These are phyloP conservation scores for Zelleria hepariella DNA, from an alignment of 2,888 invertebrate species.

Conservation along the genomic window DNA sequence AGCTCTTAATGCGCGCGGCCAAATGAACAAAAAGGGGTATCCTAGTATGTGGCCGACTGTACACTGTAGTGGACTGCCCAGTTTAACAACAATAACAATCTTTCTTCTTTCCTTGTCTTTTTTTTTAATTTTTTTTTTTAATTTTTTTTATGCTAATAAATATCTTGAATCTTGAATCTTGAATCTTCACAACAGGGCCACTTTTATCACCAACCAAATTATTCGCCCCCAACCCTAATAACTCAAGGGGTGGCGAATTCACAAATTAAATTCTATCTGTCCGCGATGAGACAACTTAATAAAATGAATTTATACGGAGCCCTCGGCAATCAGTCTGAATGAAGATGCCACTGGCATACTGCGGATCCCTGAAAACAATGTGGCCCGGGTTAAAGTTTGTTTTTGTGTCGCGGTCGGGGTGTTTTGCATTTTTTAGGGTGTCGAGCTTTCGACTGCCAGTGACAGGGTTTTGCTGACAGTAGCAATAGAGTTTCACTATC, in stretches of 20 bases:
- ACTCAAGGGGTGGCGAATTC: conserved; percentile 32
- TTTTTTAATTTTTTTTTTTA: no score
- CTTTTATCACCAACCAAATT: background rate
- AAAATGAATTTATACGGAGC: conserved; percentile 60
- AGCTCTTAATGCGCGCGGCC: no score
- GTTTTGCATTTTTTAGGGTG: conserved; percentile 28
- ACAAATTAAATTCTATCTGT: conserved; percentile 67
- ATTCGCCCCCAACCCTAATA: conserved; percentile 34
- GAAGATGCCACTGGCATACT: conserved; percentile 21
- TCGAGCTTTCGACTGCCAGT: no score
- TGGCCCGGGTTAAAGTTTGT: conserved; percentile 49
- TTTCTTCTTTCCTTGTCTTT: no score
- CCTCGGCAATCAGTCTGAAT: conserved; percentile 43
- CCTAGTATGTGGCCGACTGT: no score
- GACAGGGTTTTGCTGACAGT: background rate
- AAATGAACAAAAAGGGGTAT: no score
- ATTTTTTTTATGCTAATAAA: no score
- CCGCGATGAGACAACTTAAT: conserved; percentile 69
- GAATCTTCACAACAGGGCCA: no score
- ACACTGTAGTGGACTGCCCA: background rate
- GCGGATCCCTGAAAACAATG: conserved; percentile 56
- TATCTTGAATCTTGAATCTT: no score
- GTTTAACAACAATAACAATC: background rate
- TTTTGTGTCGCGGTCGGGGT: conserved; percentile 23
- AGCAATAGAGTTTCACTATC: background rate